Evolutionary conservation across 2,113 vertebrate genomes (phyloP).

Genomic region (Urocynchramus pylzowi): DNA sequence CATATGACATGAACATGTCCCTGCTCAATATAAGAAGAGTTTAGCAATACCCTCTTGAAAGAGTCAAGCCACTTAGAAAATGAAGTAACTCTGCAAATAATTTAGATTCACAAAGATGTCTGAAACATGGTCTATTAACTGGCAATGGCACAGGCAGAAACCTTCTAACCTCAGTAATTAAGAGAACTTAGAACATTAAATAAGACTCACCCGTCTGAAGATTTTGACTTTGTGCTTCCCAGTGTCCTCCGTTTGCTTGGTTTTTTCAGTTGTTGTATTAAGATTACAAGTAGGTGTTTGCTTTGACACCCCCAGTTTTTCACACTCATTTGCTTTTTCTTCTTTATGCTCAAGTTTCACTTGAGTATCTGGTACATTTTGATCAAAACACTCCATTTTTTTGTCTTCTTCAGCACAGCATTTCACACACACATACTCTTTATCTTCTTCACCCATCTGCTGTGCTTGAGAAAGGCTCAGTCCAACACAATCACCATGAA

Average conservation of each 20-base stretch:
- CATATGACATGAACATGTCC: fast-evolving
- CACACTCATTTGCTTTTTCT: slow-evolving; percentile 73
- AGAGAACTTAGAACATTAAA: background rate
- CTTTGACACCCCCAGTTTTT: slow-evolving; percentile 74
- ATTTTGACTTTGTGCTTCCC: slow-evolving; percentile 82
- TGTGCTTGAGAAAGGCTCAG: slow-evolving; percentile 91
- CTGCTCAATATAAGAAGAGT: background rate
- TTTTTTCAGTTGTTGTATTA: slow-evolving; percentile 48
- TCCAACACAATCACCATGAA: slow-evolving; percentile 96
- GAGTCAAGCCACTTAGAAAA: background rate
- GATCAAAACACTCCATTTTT: slow-evolving; percentile 73
- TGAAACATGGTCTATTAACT: background rate
- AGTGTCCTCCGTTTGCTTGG: slow-evolving; percentile 59
- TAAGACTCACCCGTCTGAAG: slow-evolving; percentile 82
- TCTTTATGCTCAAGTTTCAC: slow-evolving; percentile 74
- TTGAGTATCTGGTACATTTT: slow-evolving; percentile 65
- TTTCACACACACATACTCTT: slow-evolving; percentile 94
- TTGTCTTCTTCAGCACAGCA: slow-evolving; percentile 92
- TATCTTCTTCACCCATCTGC: slow-evolving; percentile 95
- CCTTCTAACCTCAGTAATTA: background rate
- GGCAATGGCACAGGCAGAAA: background rate
- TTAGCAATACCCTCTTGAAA: background rate
- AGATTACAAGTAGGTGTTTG: slow-evolving; percentile 60
- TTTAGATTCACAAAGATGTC: background rate
- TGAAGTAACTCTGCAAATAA: background rate